Percentiles rank a stretch among this genome's conserved stretches.
Evolutionary conservation across 2,113 vertebrate species (phyloP).

Genomic region (Crotalus helleri): DNA sequence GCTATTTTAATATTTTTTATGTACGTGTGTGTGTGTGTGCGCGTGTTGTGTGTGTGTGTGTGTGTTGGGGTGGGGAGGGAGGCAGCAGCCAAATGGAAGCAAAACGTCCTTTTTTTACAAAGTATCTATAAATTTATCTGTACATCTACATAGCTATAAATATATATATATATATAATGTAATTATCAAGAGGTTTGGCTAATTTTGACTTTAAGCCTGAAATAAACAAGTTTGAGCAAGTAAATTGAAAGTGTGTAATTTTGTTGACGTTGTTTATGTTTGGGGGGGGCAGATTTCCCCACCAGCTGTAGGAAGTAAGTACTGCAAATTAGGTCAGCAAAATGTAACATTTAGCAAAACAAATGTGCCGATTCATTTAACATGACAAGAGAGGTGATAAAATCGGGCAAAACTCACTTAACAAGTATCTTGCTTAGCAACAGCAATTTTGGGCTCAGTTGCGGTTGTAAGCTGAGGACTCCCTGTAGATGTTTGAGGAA

Average conservation of each 20-base stretch:
- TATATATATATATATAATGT: slow-evolving; percentile 69
- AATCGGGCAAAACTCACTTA: background rate
- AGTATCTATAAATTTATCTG: slow-evolving; percentile 64
- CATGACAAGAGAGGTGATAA: background rate
- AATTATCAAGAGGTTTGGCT: slow-evolving; percentile 63
- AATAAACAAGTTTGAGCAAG: slow-evolving; percentile 64
- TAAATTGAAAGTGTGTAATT: accelerated
- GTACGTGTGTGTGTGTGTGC: slow-evolving; percentile 45
- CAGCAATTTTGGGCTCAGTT: no score
- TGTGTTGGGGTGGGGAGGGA: slow-evolving; percentile 12
- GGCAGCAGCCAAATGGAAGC: slow-evolving; percentile 60
- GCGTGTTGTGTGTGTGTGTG: slow-evolving; percentile 17
- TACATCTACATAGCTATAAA: slow-evolving; percentile 53
- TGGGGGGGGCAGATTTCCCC: background rate
- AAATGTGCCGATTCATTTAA: background rate
- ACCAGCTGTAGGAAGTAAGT: background rate
- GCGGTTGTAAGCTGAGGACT: no score
- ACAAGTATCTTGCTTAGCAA: no score
- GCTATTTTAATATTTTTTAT: slow-evolving; percentile 53
- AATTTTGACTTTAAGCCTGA: slow-evolving; percentile 69
- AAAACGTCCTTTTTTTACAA: slow-evolving; percentile 66
- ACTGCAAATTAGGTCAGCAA: background rate
- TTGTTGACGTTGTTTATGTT: slow-evolving; percentile 8
- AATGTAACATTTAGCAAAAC: background rate
- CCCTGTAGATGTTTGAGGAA: background rate